Base-by-base conservation (phyloP, 2,113 vertebrate species). In the Hemibagrus wyckioides region DNA sequence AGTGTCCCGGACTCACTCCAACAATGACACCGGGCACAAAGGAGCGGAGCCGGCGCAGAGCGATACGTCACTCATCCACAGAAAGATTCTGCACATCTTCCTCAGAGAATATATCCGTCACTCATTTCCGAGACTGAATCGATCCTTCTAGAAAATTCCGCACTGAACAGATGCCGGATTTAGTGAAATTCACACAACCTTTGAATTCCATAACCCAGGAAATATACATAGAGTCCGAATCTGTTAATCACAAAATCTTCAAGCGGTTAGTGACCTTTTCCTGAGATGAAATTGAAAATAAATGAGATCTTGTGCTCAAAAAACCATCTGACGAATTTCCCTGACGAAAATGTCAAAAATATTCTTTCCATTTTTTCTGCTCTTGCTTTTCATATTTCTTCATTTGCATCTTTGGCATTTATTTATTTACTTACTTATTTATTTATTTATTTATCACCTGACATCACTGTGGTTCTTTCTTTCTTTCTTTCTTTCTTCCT, bases 11-110 rank as follows among this genome's bases (percentile, higher is more conserved):
- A 50, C 39, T 30, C 11, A 50, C 71, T 65, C 69, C 69, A n/a
- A 65, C 71, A 65, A 63, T 65, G 41, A 63, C 48, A 57, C 56
- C 25, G 13, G n/a, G 71, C 71, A 52, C 82, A 83, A 77, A 87
- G 69, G 69, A 87, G 17, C 4, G 23, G 59, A 87, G 52, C 57
- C 2, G 59, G 19, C n/a, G 0, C 23, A 61, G 65, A 23, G 48
- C 4, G 28, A 87, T 17, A n/a, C 33, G 79, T 73, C 61, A 41
- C n/a, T 86, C 50, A 57, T 82, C 15, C 1, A 8, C 6, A 50
- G 23, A 69, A 52, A 69, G 25, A 54, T 21, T 54, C 30, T 1
- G 39, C 59, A 7, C 28, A 13, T 44, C 19, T 54, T 23, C 33
- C 52, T 54, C 33, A 63, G 69, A 65, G 75, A 77, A 30, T 52